Percentiles rank a stretch among this genome's conserved stretches.
Evolutionary conservation across 2,113 vertebrate genomes (phyloP).

Genomic region (Lophura nycthemera): DNA sequence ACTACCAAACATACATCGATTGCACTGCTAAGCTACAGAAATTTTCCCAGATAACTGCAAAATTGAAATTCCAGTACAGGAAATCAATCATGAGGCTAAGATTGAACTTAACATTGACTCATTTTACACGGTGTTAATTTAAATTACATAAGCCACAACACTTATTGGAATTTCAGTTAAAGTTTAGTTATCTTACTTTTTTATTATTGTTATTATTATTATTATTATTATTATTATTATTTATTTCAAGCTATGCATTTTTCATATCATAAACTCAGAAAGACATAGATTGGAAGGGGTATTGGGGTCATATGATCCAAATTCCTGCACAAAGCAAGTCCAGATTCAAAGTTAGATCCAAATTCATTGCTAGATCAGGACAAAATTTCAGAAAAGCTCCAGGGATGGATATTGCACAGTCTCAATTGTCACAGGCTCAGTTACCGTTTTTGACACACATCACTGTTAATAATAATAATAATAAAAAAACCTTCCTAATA

Average conservation of each 20-base stretch:
- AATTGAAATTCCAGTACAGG: neutral
- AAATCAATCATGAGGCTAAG: neutral
- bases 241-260: neutral
- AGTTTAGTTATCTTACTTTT: neutral
- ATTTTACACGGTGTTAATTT: neutral
- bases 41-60: neutral
- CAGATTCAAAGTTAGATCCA: neutral
- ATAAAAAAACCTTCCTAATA: neutral
- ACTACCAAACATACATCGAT: neutral
- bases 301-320: neutral
- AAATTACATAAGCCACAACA: neutral
- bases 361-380: neutral
- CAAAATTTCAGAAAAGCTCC: neutral
- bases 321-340: neutral
- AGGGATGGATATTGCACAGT: neutral
- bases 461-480: fast-evolving
- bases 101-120: neutral
- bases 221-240: neutral
- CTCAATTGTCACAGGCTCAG: neutral
- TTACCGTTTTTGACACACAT: neutral
- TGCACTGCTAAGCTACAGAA: neutral
- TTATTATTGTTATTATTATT: neutral
- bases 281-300: neutral
- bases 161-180: neutral
- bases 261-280: neutral